Conservation (phyloP, 2,797 vertebrate species). For the Manis pentadactyla region DNA sequence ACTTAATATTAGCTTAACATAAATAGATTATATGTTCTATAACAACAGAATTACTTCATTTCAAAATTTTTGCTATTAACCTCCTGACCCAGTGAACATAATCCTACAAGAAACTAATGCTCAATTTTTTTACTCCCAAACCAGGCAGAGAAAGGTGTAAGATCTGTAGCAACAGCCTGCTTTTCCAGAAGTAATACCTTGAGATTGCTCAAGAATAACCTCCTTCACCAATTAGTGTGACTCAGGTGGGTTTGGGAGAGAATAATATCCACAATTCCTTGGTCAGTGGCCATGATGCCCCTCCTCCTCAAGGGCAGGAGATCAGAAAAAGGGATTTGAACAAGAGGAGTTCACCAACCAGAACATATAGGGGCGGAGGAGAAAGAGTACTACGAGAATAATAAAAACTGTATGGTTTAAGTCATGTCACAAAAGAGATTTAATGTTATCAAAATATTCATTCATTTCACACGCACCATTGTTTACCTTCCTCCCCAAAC, state of each 20-base stretch:
- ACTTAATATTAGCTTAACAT: conserved; percentile 32
- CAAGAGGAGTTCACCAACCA: conserved; percentile 66
- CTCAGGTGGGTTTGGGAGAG: conserved; percentile 61
- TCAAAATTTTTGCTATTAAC: conserved; percentile 74
- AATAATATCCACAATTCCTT: conserved; percentile 73
- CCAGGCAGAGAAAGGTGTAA: conserved; percentile 62
- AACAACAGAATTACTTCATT: conserved; percentile 60
- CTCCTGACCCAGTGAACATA: conserved; percentile 75
- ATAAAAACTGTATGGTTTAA: conserved; percentile 73
- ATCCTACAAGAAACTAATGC: conserved; percentile 70
- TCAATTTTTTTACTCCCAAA: conserved; percentile 61
- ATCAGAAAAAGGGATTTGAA: conserved; percentile 61
- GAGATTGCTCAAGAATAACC: conserved; percentile 69
- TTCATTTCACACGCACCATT: conserved; percentile 80
- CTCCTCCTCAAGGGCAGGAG: conserved; percentile 76
- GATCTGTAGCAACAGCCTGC: conserved; percentile 56
- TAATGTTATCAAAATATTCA: conserved; percentile 73
- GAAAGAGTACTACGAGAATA: conserved; percentile 43
- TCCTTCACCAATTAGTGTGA: conserved; percentile 71
- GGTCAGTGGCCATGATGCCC: conserved; percentile 79
- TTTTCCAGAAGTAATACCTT: conserved; percentile 73
- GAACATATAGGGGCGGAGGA: conserved; percentile 2
- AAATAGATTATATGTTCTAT: conserved; percentile 24
- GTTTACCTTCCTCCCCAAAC: conserved; percentile 79
- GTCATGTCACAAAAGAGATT: conserved; percentile 70